Evolutionary conservation across 2,113 vertebrate species (phyloP).

Genomic region (Proteles cristata): DNA sequence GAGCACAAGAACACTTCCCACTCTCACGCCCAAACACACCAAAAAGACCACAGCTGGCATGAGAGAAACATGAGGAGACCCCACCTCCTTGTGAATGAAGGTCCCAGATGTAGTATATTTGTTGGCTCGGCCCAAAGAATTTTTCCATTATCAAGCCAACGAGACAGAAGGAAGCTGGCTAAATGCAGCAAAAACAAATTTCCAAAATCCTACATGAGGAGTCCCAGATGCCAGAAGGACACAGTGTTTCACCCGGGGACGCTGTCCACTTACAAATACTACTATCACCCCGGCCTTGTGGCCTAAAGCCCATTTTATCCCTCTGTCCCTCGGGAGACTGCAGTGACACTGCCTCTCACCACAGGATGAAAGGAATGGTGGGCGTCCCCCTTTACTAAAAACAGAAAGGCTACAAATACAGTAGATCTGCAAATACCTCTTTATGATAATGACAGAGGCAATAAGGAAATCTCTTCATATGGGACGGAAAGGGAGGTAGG

Average conservation of each 20-base stretch:
- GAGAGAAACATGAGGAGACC: background rate
- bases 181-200: conserved; percentile 31
- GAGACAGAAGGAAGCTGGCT: background rate
- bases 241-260: background rate
- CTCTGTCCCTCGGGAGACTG: background rate
- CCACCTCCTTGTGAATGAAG: background rate
- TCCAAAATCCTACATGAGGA: background rate
- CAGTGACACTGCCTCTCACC: background rate
- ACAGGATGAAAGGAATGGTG: background rate
- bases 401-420: background rate
- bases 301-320: background rate
- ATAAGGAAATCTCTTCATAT: background rate
- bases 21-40: background rate
- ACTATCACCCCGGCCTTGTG: background rate
- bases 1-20: background rate
- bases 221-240: background rate
- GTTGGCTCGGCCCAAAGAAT: conserved; percentile 6
- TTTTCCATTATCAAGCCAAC: background rate
- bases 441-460: background rate
- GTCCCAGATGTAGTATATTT: background rate
- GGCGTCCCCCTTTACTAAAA: background rate
- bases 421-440: background rate
- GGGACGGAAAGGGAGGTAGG: background rate
- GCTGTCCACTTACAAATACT: background rate
- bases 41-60: background rate